Evolutionary conservation across 2,888 invertebrate genomes (phyloP), one percentile per base, ranked within the genome.

Genomic region (Ochropacha duplaris): DNA sequence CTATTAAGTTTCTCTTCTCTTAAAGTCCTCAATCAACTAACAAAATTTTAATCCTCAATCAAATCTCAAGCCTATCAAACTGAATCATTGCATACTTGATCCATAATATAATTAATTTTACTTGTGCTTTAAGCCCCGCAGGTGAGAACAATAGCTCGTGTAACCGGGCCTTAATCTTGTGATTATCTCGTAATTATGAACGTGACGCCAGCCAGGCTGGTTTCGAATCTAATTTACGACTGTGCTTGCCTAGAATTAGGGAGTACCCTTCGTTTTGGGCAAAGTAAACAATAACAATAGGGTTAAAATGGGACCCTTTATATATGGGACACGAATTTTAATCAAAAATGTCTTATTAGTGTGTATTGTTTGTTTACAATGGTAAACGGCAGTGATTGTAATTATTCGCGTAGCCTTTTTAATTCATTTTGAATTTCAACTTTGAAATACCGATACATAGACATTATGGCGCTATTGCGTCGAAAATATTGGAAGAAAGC

Each of bases 271-370:
- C 64, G 64, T 65, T 58, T 62, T 57, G 19, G 28, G 31, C 54
- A 59, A 56, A 16, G 62, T 58, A 69, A 65, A 72, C 72, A 72
- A 64, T 66, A 61, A 64, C 59, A 63, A 2, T 19, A 19, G 44
- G 44, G 44, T 44, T 44, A 19, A 44, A 44, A 44, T 44, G 44
- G 44, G 44, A 44, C 19, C 9, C 44, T 5, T 50, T 50, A 16
- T 16, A 3, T 14, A 26, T 63, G 57, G 58, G 61, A 63, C 57
- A 58, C 58, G 49, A 44, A 57, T 64, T 69, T 70, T 68, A 68
- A 70, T 70, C 51, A 64, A 66, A 54, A 58, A 44, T 60, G 54
- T 60, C 58, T 31, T 11, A 31, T 31, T 31, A 31, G 12, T 56
- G 16, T 51, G 26, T 50, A 44, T 50, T 50, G 50, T 50, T 24